Evolutionary conservation across 2,888 invertebrate species (phyloP), one percentile per base, ranked within the genome.

Genomic region (Meta bourneti): DNA sequence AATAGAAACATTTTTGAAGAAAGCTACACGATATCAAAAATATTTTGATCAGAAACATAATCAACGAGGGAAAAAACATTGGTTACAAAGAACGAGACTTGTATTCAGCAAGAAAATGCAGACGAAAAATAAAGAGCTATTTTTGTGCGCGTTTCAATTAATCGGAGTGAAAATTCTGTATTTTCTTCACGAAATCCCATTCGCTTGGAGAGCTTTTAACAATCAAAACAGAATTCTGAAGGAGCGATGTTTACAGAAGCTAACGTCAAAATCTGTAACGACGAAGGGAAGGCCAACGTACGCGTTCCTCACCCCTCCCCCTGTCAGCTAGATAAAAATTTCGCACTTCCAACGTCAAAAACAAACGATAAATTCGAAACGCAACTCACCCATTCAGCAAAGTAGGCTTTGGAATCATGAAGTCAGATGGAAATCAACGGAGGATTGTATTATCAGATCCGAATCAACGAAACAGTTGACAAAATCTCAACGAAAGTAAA

Each of bases 321-420:
- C 78, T 86, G 85, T 86, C 85, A 85, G 70, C 11, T 19, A 8
- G 34, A 61, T 61, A 61, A 61, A 16, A 61, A 61, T 9, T 11
- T 61, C 61, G 61, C 61, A 34, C 34, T 34, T 34, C 34, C 34
- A 34, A 34, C 34, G 19, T 6, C 82, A 51, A 34, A 70, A 82
- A 48, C 16, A 82, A 71, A 54, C 49, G 20, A 61, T 61, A 48
- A 16, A 70, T 86, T 78, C 16, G 16, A 34, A 34, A 34, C 34
- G 34, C 34, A 34, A 86, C 85, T 86, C 52, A 86, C 85, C 85
- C 85, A 70, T 86, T 86, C 70, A 86, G 16, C 61, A 61, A 70
- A 69, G 85, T 86, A 51, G 85, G 72, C 77, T 86, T 86, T 19
- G 85, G 85, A 49, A 86, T 86, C 85, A 86, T 86, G 78, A 51